A percentile compares a stretch with the other conserved stretches of the same genome.
Conservation (phyloP, 1,140 invertebrate genomes). For the Subanguina moxae region DNA sequence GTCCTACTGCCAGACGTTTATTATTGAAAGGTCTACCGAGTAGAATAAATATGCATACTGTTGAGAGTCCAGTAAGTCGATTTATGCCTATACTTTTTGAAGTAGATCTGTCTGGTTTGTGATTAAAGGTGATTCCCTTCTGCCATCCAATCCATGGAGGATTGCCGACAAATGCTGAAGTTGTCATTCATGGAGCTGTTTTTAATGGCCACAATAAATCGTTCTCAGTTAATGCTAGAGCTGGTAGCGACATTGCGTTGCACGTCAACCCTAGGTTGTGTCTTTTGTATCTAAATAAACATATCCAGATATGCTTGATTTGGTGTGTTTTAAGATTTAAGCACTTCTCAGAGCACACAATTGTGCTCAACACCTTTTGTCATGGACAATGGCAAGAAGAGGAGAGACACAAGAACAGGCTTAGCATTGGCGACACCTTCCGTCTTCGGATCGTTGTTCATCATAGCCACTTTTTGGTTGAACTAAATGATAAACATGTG, state of each 20-base stretch:
- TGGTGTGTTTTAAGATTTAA: not conserved
- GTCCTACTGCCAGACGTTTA: too few species aligned
- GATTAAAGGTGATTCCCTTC: not conserved
- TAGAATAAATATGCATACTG: not conserved
- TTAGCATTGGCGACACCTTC: not conserved
- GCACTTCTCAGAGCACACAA: constrained; percentile 3
- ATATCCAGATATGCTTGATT: too few species aligned
- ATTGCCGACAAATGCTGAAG: not conserved
- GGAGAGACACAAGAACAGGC: not conserved
- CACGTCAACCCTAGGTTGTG: not conserved
- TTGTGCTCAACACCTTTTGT: not conserved
- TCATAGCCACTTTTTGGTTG: not conserved
- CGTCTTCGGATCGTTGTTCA: not conserved
- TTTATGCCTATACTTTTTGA: not conserved
- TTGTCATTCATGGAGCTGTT: constrained; percentile 1
- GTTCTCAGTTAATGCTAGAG: not conserved
- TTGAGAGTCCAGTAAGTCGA: not conserved
- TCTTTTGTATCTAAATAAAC: too few species aligned
- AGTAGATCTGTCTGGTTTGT: not conserved
- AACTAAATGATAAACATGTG: not conserved
- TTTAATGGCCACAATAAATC: not conserved
- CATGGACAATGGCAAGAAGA: not conserved
- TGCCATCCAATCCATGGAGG: not conserved
- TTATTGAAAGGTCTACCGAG: not conserved
- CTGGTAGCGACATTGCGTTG: not conserved